phyloP scores from a whole-genome alignment of 2,797 vertebrate species.

The Toxotes lorentzi region DNA sequence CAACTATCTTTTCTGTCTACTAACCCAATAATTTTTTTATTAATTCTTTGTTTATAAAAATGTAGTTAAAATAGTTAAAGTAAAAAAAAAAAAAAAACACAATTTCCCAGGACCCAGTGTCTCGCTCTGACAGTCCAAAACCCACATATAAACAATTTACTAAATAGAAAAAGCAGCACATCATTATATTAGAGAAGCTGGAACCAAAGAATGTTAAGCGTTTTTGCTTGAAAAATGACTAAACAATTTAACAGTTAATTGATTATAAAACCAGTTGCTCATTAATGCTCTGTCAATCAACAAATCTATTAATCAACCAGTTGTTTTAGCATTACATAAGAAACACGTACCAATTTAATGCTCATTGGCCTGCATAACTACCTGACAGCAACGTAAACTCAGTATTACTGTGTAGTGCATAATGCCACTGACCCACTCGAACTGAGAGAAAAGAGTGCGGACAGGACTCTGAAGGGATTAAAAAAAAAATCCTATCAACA shows the following conservation, averaged over 20 bases:
- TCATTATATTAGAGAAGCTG: neutral
- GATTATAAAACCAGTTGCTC: neutral
- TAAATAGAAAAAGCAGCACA: neutral
- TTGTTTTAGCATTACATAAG: neutral
- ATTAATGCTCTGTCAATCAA: neutral
- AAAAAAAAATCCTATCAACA: neutral
- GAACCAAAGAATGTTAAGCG: no score
- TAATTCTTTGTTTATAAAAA: no score
- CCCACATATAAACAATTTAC: neutral
- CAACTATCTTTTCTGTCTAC: neutral
- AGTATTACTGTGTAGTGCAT: neutral
- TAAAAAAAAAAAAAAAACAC: no score
- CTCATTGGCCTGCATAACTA: neutral
- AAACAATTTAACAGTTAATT: no score
- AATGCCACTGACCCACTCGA: neutral
- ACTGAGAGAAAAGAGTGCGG: neutral
- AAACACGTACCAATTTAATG: neutral
- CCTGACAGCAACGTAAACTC: neutral
- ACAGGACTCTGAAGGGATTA: neutral
- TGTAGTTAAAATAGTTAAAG: no score
- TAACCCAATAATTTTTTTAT: neutral
- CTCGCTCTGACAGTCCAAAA: neutral
- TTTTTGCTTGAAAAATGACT: neutral
- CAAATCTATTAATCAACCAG: neutral
- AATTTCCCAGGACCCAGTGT: neutral